Evolutionary conservation across 2,113 vertebrate species (phyloP).

Genomic region (Sprattus sprattus): DNA sequence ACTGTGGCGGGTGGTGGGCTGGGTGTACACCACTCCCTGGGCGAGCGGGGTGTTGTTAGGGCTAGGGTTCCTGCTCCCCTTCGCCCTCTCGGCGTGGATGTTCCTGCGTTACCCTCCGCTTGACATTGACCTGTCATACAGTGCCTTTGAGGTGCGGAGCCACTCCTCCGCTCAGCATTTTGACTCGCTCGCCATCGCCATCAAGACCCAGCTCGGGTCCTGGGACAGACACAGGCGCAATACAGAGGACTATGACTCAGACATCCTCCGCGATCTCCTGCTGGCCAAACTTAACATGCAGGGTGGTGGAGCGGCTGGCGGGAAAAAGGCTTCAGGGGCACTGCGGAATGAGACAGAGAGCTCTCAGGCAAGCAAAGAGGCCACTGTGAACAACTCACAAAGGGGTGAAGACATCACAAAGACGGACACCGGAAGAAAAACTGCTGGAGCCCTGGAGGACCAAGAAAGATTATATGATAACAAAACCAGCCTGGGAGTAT

Average conservation of each 20-base stretch:
- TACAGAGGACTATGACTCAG: slow-evolving; percentile 77
- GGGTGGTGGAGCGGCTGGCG: slow-evolving; percentile 37
- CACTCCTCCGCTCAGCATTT: slow-evolving; percentile 93
- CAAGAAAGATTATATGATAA: background rate
- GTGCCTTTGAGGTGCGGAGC: slow-evolving; percentile 95
- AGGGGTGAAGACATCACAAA: slow-evolving; percentile 16
- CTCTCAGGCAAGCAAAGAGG: background rate
- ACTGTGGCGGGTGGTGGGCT: slow-evolving; percentile 85
- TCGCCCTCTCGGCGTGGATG: slow-evolving; percentile 83
- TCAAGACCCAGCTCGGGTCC: slow-evolving; percentile 91
- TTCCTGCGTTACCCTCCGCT: slow-evolving; percentile 89
- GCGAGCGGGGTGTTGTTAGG: slow-evolving; percentile 80
- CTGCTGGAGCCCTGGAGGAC: background rate
- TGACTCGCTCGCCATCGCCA: slow-evolving; percentile 85
- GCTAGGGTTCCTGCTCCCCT: slow-evolving; percentile 81
- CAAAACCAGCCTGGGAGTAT: background rate
- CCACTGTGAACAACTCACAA: slow-evolving; percentile 7
- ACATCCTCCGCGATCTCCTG: slow-evolving; percentile 80
- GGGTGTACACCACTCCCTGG: slow-evolving; percentile 86
- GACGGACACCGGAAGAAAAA: slow-evolving; percentile 21
- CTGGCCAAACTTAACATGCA: slow-evolving; percentile 73
- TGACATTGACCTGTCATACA: slow-evolving; percentile 98
- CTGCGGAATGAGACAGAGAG: background rate
- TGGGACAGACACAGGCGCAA: slow-evolving; percentile 90
- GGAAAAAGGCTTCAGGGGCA: background rate